Percentiles rank a stretch among this genome's conserved stretches.
phyloP scores from a whole-genome alignment of 2,113 vertebrate genomes.

The Lepisosteus oculatus region DNA sequence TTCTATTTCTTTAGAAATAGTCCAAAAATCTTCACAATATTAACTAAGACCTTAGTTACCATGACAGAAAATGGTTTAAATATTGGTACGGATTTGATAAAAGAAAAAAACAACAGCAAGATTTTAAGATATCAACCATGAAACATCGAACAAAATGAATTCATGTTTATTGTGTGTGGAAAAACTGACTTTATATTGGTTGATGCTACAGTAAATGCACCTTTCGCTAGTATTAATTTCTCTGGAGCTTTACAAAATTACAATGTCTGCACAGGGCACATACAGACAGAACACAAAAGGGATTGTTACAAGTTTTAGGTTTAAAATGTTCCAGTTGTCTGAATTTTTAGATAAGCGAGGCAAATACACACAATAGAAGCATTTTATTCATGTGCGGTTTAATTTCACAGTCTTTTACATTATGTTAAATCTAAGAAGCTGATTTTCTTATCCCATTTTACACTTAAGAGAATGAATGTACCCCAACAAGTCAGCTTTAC shows the following conservation, averaged over 20 bases:
- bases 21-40: too few relatives aligned
- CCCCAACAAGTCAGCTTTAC: slow-evolving; percentile 68
- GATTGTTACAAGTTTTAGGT: slow-evolving; percentile 70
- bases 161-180: too few relatives aligned
- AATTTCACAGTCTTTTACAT: slow-evolving; percentile 77
- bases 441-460: slow-evolving; percentile 72
- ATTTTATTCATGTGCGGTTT: slow-evolving; percentile 64
- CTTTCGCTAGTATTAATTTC: slow-evolving; percentile 21
- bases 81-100: too few relatives aligned
- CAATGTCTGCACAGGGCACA: slow-evolving; percentile 58
- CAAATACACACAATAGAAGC: slow-evolving; percentile 58
- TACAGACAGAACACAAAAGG: slow-evolving; percentile 56
- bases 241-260: slow-evolving; percentile 61
- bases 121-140: too few relatives aligned
- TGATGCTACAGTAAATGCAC: neutral
- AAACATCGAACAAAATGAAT: too few relatives aligned
- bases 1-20: too few relatives aligned
- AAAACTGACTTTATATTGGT: too few relatives aligned
- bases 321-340: slow-evolving; percentile 73
- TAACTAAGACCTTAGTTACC: too few relatives aligned
- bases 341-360: slow-evolving; percentile 69
- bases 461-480: slow-evolving; percentile 59
- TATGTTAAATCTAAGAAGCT: slow-evolving; percentile 69
- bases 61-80: too few relatives aligned
- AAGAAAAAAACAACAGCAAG: too few relatives aligned